phyloP scores from a whole-genome alignment of 2,888 invertebrate genomes.

The Idaea biselata region DNA sequence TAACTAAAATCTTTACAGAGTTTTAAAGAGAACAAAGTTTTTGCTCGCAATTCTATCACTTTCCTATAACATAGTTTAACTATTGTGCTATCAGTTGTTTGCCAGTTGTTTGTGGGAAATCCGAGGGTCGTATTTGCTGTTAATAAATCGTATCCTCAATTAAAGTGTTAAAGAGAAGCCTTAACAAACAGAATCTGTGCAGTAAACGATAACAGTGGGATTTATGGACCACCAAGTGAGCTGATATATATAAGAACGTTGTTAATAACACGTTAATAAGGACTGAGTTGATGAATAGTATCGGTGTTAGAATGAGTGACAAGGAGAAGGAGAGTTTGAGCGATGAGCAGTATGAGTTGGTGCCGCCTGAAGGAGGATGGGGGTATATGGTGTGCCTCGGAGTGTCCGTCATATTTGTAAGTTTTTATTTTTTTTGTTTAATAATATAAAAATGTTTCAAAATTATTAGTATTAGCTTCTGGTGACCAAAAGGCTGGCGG shows the following conservation, averaged over 20 bases:
- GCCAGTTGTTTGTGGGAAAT: constrained; percentile 62
- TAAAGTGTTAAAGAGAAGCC: constrained; percentile 57
- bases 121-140: constrained; percentile 56
- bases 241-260: constrained; percentile 26
- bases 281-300: constrained; percentile 26
- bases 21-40: no score
- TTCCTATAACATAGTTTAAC: constrained; percentile 3
- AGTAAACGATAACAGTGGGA: constrained; percentile 49
- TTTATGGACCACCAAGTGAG: constrained; percentile 57
- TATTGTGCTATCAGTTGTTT: constrained; percentile 43
- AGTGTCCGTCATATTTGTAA: constrained; percentile 84
- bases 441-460: no score
- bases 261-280: constrained; percentile 12
- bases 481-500: no score
- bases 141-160: constrained; percentile 51
- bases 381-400: constrained; percentile 85
- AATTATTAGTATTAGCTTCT: no score
- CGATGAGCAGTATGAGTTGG: constrained; percentile 63
- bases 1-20: not conserved
- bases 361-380: constrained; percentile 86
- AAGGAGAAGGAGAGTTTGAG: constrained; percentile 47
- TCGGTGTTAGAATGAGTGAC: constrained; percentile 48
- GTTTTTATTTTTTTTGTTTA: constrained; percentile 44
- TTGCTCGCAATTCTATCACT: not conserved
- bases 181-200: constrained; percentile 49